Conservation (phyloP, 2,797 vertebrate genomes). For the Cercopithecus diana region DNA sequence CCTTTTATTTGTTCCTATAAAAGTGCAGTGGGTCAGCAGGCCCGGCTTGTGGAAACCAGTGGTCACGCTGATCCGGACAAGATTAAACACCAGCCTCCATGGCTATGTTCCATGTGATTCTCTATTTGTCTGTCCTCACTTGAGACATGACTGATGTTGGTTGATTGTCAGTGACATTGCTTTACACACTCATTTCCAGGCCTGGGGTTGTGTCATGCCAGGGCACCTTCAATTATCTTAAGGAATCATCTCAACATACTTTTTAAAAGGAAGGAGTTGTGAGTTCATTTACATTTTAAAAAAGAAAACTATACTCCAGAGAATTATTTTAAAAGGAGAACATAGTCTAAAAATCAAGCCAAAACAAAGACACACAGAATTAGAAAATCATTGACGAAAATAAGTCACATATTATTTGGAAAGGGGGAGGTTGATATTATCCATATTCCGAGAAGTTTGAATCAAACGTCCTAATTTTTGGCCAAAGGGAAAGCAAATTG, state of each 20-base stretch:
- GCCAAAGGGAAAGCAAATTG: not conserved
- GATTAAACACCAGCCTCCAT: not conserved
- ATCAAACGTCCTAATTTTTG: not conserved
- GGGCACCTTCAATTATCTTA: conserved; percentile 45
- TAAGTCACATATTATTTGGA: not conserved
- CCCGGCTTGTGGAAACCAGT: not conserved
- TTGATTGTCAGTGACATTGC: conserved; percentile 31
- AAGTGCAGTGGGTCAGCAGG: not conserved
- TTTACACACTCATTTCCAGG: conserved; percentile 39
- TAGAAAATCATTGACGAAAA: not conserved
- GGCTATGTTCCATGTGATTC: not conserved
- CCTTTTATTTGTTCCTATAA: not conserved
- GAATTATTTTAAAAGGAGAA: not conserved
- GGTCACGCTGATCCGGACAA: not conserved
- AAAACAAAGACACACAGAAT: not conserved
- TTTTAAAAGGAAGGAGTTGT: not conserved
- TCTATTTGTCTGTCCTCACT: conserved; percentile 56
- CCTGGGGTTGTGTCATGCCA: conserved; percentile 6
- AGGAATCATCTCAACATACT: not conserved
- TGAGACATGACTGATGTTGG: not conserved
- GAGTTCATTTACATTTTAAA: not conserved
- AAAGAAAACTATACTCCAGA: not conserved
- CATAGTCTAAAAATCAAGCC: not conserved
- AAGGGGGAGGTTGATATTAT: not conserved
- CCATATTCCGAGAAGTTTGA: not conserved